A percentile compares a stretch with the other conserved stretches of the same genome.
Evolutionary conservation across 2,113 vertebrate species (phyloP).

Genomic region (Neopipo cinnamomea): DNA sequence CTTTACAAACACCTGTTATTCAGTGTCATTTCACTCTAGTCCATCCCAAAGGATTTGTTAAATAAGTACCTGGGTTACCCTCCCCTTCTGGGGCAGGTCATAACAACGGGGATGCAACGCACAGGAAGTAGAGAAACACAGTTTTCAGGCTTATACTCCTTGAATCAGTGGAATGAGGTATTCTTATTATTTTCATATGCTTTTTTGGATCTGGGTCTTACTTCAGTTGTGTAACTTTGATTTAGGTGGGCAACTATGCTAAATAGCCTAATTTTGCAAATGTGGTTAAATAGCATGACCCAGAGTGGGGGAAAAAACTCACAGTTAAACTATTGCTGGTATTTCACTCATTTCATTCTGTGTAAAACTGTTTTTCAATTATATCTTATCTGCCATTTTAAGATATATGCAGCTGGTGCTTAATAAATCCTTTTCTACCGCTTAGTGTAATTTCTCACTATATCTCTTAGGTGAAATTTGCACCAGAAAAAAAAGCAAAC

Average conservation of each 20-base stretch:
- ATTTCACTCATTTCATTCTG: background rate
- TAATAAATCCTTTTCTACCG: background rate
- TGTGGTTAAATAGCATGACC: background rate
- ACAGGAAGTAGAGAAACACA: background rate
- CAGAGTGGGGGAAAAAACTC: background rate
- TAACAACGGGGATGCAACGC: background rate
- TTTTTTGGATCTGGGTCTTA: background rate
- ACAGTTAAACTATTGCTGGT: background rate
- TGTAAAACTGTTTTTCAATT: background rate
- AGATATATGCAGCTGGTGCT: background rate
- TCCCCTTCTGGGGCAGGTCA: too few relatives aligned
- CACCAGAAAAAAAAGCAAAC: background rate
- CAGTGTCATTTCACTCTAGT: too few relatives aligned
- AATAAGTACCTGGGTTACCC: too few relatives aligned
- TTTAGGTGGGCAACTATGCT: background rate
- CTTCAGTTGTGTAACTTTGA: background rate
- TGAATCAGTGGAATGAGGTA: background rate
- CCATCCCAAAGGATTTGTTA: too few relatives aligned
- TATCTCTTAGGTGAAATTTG: background rate
- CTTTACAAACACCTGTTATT: too few relatives aligned
- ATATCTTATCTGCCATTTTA: background rate
- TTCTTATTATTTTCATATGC: background rate
- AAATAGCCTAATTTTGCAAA: background rate
- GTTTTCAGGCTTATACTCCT: background rate
- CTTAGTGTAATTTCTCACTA: background rate